Evolutionary conservation across 2,113 vertebrate genomes (phyloP).

Genomic region (Anseranas semipalmata): DNA sequence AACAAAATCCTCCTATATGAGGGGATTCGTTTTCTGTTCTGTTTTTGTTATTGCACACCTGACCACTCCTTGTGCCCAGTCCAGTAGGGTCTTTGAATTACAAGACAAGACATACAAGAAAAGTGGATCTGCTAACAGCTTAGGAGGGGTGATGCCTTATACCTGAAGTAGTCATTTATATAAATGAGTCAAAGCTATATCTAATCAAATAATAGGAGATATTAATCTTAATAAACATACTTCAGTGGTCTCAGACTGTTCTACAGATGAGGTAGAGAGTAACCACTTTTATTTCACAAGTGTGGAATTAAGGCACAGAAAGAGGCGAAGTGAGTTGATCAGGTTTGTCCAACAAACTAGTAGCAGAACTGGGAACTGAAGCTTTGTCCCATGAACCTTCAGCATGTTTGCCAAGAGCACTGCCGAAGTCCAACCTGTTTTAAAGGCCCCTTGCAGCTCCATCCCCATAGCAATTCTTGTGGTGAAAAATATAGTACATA

Average conservation of each 20-base stretch:
- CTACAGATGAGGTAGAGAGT: neutral
- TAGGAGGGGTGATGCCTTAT: neutral
- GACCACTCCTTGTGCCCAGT: neutral
- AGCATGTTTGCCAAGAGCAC: neutral
- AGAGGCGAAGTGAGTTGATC: neutral
- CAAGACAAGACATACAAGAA: neutral
- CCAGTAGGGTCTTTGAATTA: neutral
- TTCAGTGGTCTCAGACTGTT: neutral
- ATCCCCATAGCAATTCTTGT: neutral
- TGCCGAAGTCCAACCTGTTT: neutral
- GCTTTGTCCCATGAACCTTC: neutral
- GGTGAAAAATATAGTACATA: neutral
- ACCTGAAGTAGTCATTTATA: neutral
- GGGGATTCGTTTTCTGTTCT: neutral
- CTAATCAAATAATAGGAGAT: neutral
- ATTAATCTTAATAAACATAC: neutral
- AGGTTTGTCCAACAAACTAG: neutral
- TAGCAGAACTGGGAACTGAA: neutral
- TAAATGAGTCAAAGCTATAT: no score
- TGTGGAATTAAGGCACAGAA: neutral
- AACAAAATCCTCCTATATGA: neutral
- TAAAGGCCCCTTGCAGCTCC: neutral
- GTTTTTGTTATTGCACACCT: neutral
- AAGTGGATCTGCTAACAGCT: accelerated
- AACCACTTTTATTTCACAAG: neutral